Conservation (phyloP, 1,140 invertebrate genomes). For the Solen grandis region DNA sequence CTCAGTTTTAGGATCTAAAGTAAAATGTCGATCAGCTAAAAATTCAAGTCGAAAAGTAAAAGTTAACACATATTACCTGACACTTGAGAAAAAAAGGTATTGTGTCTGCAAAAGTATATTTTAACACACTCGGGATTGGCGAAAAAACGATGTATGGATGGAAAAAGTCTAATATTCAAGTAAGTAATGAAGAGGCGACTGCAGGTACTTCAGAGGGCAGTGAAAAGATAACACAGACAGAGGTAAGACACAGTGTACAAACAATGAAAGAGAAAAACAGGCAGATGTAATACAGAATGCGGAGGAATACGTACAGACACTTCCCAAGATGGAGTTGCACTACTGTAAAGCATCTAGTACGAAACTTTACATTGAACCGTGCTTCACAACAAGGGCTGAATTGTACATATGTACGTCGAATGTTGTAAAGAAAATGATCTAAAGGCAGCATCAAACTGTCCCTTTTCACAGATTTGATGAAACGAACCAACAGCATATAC, state of each 20-base stretch:
- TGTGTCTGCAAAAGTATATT: constrained; percentile 3
- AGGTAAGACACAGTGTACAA: too few species aligned
- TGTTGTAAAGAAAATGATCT: too few species aligned
- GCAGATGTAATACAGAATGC: not conserved
- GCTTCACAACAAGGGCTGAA: not conserved
- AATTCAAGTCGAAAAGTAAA: too few species aligned
- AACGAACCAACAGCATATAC: too few species aligned
- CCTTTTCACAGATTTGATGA: too few species aligned
- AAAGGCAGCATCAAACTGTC: too few species aligned
- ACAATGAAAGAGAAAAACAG: too few species aligned
- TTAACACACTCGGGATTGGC: not conserved
- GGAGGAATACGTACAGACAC: not conserved
- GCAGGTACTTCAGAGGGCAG: not conserved
- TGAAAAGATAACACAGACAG: too few species aligned
- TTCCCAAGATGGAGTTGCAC: constrained; percentile 6
- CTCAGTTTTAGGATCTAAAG: too few species aligned
- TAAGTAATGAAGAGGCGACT: not conserved
- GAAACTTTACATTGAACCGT: not conserved
- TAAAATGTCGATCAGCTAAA: too few species aligned
- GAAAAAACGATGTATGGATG: constrained; percentile 17
- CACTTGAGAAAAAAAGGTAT: not conserved
- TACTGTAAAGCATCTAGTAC: not conserved
- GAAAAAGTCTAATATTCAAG: too few species aligned
- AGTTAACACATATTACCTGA: constrained; percentile 21
- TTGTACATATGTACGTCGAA: too few species aligned